Conservation (phyloP, 37 sponge, comb jelly and placozoan genomes). For the Lycopodina hypogea region DNA sequence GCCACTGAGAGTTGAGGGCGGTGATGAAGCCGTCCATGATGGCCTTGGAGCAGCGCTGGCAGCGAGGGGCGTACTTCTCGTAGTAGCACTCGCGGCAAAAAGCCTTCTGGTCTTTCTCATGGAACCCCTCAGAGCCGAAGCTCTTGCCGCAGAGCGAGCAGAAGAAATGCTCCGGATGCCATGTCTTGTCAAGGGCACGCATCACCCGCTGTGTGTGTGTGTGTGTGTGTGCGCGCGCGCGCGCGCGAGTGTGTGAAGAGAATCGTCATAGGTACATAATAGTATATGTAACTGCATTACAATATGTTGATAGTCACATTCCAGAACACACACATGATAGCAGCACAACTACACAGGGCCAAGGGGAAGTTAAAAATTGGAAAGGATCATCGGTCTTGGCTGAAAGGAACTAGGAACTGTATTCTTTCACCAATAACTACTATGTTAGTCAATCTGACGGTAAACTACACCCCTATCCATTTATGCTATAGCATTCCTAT, state of each 20-base stretch:
- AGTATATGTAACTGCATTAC: not conserved
- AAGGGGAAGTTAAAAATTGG: no score
- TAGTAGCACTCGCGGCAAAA: constrained; percentile 96
- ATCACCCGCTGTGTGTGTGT: constrained; percentile 78
- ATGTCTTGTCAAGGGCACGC: constrained; percentile 92
- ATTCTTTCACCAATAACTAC: no score
- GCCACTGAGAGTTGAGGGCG: constrained; percentile 92
- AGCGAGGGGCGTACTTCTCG: constrained; percentile 95
- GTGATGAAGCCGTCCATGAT: constrained; percentile 93
- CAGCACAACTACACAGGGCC: no score
- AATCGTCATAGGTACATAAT: not conserved
- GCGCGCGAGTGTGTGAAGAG: constrained; percentile 12
- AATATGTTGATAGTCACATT: not conserved
- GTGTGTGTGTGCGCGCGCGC: constrained; percentile 9
- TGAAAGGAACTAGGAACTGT: no score
- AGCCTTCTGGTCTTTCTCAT: constrained; percentile 92
- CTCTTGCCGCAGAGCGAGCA: constrained; percentile 93
- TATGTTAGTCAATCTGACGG: no score
- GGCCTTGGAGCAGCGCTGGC: constrained; percentile 85
- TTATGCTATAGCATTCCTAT: no score
- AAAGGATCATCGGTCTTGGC: no score
- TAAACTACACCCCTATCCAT: no score
- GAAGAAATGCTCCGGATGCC: constrained; percentile 99
- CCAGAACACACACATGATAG: no score
- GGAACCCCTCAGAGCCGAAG: constrained; percentile 88